Evolutionary conservation across 2,113 vertebrate species (phyloP), one percentile per base, ranked within the genome.

Genomic region (Sinocyclocheilus anophthalmus): DNA sequence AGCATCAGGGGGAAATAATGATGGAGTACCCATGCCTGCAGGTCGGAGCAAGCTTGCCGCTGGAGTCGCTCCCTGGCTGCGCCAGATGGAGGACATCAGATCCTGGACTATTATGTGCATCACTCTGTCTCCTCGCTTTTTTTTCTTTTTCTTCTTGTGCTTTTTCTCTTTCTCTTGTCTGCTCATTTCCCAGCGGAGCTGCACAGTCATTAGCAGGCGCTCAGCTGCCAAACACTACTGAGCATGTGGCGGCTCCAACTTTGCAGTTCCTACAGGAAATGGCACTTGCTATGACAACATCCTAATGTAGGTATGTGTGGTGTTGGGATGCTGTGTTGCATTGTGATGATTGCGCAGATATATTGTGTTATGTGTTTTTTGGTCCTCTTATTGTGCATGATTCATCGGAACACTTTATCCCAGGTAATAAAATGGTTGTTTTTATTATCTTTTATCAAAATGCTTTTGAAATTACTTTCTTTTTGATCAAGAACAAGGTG

Each of bases 51-150:
- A 57, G 87, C 87, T 77, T 79, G 83, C 83, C 76, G 85, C 79
- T 87, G 87, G 87, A 83, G 70, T 76, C 70, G 69, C 79, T 90
- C 75, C 87, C 85, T 85, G 30, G 70, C 85, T 88, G 84, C 42
- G 82, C 84, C 89, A 90, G 87, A 90, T 90, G 89, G 87, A 90
- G 61, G 86, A 81, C 81, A 87, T 69, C 61, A 84, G 86, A 86
- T 85, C 85, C 87, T 84, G 80, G 82, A 88, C 80, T 81, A 87
- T 88, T 85, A 85, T 88, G 78, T 84, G 87, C 79, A 78, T 81
- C 83, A 83, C 89, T 69, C 70, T 77, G 80, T 85, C 85, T 63
- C 80, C 30, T 61, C 11, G 20, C 65, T 20, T 20, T 57, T 22
- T 57, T 59, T 55, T 18, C 26, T 26, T 76, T 30, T 82, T 45